These are phyloP conservation scores for Penelope pileata DNA, from an alignment of 2,113 vertebrate species.

Conservation along the genomic window DNA sequence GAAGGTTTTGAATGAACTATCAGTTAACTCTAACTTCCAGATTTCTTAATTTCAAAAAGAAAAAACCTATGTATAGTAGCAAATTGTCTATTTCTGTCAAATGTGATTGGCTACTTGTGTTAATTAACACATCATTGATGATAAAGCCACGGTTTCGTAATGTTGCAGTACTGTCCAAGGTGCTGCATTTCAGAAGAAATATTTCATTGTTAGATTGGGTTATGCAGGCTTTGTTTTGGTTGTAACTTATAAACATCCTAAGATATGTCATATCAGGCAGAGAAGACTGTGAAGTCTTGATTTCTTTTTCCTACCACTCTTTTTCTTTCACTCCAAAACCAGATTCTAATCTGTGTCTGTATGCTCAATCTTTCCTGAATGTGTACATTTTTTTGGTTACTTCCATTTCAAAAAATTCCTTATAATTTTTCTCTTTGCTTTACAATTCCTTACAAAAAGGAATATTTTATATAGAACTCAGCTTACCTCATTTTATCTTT, in stretches of 20 bases:
- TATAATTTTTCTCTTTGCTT: background rate
- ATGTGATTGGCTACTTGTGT: background rate
- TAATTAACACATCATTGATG: background rate
- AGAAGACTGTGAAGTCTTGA: background rate
- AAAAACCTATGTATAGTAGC: background rate
- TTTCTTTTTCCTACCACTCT: background rate
- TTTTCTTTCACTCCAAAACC: background rate
- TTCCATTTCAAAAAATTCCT: background rate
- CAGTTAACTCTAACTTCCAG: background rate
- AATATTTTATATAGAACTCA: background rate
- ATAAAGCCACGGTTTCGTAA: background rate
- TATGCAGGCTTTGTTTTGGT: background rate
- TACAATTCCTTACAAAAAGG: background rate
- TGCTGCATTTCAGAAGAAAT: background rate
- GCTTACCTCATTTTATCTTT: background rate
- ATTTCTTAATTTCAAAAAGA: background rate
- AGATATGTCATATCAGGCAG: background rate
- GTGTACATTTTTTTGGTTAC: background rate
- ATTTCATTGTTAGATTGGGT: background rate
- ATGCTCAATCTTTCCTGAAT: background rate
- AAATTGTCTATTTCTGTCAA: background rate
- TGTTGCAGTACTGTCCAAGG: background rate
- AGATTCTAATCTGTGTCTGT: background rate
- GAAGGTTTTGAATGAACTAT: background rate
- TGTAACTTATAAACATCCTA: background rate